phyloP scores from a whole-genome alignment of 1,140 invertebrate genomes.

The Luehdorfia chinensis region DNA sequence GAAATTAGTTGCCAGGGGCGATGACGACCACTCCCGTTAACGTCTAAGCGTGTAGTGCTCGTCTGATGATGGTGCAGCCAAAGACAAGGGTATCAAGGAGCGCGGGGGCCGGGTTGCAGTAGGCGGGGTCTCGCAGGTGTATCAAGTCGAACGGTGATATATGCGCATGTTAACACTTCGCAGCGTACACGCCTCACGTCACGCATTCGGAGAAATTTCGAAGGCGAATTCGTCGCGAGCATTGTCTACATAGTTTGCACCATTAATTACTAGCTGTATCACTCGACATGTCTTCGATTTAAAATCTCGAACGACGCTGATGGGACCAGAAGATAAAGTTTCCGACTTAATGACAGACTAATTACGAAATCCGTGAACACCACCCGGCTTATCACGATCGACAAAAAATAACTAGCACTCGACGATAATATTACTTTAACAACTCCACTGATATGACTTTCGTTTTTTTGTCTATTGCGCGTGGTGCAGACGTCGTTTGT shows the following conservation, averaged over 20 bases:
- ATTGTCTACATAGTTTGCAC: too few species aligned
- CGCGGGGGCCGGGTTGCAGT: constrained; percentile 31
- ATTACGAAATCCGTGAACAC: constrained; percentile 36
- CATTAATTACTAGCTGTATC: too few species aligned
- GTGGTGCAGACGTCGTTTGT: constrained; percentile 8
- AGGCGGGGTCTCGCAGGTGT: constrained; percentile 67
- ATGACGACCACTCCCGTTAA: constrained; percentile 35
- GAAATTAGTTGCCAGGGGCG: constrained; percentile 21
- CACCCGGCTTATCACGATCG: constrained; percentile 18
- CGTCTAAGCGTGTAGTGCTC: constrained; percentile 54
- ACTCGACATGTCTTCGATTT: constrained; percentile 12
- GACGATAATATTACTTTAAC: constrained; percentile 12
- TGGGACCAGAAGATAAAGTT: too few species aligned
- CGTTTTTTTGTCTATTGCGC: constrained; percentile 8
- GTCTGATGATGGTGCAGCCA: constrained; percentile 47
- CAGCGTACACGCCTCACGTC: constrained; percentile 64
- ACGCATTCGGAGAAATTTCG: constrained; percentile 38
- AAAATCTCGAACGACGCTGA: neutral
- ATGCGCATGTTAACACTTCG: constrained; percentile 61
- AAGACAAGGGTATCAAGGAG: constrained; percentile 30
- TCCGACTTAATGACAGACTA: constrained; percentile 51
- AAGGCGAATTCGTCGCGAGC: constrained; percentile 27
- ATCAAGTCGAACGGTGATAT: constrained; percentile 58
- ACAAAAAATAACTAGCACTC: neutral
- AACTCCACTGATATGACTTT: constrained; percentile 7